Evolutionary conservation across 92 coral and sea anemone species (phyloP).

Genomic region (Epizoanthus scotinus): DNA sequence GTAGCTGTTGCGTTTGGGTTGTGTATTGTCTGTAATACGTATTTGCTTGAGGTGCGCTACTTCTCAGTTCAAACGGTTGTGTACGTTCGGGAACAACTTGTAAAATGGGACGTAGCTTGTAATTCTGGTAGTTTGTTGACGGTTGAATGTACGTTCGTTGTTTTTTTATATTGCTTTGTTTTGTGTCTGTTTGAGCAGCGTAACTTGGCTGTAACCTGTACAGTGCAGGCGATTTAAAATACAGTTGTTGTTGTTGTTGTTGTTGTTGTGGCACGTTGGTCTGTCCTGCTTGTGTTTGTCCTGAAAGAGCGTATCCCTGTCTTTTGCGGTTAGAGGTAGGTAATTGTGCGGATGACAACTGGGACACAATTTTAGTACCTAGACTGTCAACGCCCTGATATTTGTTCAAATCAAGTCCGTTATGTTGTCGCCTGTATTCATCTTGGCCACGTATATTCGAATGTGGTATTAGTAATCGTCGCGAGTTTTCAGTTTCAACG

Average conservation of each 20-base stretch:
- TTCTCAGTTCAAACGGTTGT: neutral
- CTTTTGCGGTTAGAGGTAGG: neutral
- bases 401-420: neutral
- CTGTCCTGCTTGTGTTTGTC: neutral
- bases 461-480: slow-evolving; percentile 11
- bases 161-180: neutral
- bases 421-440: too few relatives aligned
- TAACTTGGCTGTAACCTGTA: neutral
- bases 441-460: neutral
- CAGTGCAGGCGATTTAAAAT: neutral
- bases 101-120: neutral
- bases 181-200: slow-evolving; percentile 5
- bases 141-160: neutral
- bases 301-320: neutral
- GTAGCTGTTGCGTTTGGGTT: neutral
- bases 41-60: neutral
- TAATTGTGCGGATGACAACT: neutral
- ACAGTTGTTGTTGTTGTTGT: slow-evolving; percentile 2
- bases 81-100: neutral
- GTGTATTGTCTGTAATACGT: neutral
- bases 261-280: neutral
- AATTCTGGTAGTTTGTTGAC: neutral
- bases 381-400: neutral
- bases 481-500: slow-evolving; percentile 8
- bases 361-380: neutral